phyloP scores from a whole-genome alignment of 2,797 vertebrate species.

The Tangara arthus region DNA sequence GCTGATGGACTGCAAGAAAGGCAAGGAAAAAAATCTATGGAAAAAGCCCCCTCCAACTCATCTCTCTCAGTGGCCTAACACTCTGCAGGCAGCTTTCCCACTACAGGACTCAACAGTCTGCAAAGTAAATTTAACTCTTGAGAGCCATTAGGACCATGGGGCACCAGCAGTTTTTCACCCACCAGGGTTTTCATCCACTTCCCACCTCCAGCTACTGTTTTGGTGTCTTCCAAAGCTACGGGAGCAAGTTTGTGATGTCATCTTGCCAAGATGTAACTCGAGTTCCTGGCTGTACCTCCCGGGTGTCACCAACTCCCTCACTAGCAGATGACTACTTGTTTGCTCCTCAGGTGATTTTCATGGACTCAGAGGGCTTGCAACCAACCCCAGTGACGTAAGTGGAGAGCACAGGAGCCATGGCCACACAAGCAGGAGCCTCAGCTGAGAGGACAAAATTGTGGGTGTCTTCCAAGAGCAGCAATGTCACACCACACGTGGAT shows the following conservation, averaged over 20 bases:
- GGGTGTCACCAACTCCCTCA: not conserved
- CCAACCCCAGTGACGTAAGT: not conserved
- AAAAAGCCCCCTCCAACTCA: not conserved
- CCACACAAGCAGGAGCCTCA: not conserved
- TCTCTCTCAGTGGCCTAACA: not conserved
- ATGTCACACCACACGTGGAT: fast-evolving
- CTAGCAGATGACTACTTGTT: not conserved
- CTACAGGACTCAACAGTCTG: not conserved
- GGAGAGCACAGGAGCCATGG: not conserved
- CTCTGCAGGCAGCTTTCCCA: not conserved
- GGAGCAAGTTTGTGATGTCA: not conserved
- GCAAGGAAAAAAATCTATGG: fast-evolving
- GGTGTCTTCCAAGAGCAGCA: not conserved
- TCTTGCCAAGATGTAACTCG: not conserved
- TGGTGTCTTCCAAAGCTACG: not conserved
- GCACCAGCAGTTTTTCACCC: not conserved
- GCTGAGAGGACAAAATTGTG: not conserved
- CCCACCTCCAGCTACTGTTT: not conserved
- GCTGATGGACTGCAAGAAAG: not conserved
- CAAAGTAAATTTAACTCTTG: not conserved
- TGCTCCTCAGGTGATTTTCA: not conserved
- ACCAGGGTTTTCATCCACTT: not conserved
- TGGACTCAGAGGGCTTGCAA: not conserved
- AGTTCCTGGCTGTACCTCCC: slow-evolving; percentile 12
- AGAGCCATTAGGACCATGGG: not conserved